These are phyloP conservation scores for Sphaeridia pumilis DNA, from an alignment of 2,888 invertebrate genomes.

Conservation along the genomic window DNA sequence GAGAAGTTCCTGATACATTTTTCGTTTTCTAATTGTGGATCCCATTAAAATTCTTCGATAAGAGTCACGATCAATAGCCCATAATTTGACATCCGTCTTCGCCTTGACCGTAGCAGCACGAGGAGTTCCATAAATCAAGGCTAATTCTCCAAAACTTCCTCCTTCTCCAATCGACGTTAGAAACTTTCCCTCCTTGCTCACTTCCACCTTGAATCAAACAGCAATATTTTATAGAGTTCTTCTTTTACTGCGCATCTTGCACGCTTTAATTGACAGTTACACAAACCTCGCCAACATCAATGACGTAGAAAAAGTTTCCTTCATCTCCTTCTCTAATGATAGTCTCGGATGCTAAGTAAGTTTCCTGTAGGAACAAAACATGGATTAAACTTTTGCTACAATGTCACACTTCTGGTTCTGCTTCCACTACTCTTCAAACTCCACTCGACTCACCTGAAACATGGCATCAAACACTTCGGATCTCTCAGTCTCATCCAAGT, in stretches of 20 bases:
- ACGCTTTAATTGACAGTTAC: too few species aligned
- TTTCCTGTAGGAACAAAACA: constrained; percentile 64
- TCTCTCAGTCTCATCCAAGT: constrained; percentile 72
- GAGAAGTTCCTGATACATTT: constrained; percentile 99
- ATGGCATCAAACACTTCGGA: constrained; percentile 59
- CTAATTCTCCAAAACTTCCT: constrained; percentile 96
- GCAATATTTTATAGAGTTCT: too few species aligned
- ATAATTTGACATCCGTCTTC: constrained; percentile 85
- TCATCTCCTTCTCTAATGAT: constrained; percentile 96
- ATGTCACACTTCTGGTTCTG: too few species aligned
- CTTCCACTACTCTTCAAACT: not conserved
- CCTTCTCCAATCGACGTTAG: constrained; percentile 94
- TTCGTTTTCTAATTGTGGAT: constrained; percentile 93
- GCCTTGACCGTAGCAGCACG: constrained; percentile 98
- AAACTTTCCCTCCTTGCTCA: constrained; percentile 41
- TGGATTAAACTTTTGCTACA: not conserved
- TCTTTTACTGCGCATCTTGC: too few species aligned
- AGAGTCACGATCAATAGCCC: constrained; percentile 98
- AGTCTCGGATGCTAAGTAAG: constrained; percentile 82
- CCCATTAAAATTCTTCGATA: constrained; percentile 90
- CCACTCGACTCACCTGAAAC: constrained; percentile 18
- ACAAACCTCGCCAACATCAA: constrained; percentile 97
- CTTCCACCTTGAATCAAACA: too few species aligned
- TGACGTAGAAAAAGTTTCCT: constrained; percentile 98
- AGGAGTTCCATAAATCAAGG: constrained; percentile 96